phyloP scores from a whole-genome alignment of 2,113 vertebrate genomes.

The Chionodraco myersi region DNA sequence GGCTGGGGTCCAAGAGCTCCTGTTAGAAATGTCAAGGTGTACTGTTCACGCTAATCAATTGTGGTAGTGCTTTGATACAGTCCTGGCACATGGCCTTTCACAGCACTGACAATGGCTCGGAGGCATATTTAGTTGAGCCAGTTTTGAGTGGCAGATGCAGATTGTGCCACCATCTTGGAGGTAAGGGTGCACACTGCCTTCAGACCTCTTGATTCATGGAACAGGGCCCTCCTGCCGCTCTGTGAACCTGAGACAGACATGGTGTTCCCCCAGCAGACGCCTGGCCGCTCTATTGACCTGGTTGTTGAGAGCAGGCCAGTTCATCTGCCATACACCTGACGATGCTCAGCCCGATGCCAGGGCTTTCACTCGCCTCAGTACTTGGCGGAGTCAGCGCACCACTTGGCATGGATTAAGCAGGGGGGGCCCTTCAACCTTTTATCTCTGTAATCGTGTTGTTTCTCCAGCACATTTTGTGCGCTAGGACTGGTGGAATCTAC shows the following conservation, averaged over 20 bases:
- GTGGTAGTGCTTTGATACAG: not conserved
- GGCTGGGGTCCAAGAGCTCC: no score
- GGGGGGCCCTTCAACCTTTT: not conserved
- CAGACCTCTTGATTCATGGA: not conserved
- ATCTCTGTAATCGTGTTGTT: not conserved
- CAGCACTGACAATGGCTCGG: not conserved
- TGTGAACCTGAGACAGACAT: no score
- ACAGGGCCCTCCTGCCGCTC: no score
- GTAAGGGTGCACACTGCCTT: not conserved
- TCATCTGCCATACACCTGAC: no score
- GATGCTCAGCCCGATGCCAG: no score
- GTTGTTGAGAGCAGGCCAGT: no score
- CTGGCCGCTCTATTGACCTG: no score
- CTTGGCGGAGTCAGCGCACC: no score
- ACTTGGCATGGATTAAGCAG: not conserved
- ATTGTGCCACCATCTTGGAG: not conserved
- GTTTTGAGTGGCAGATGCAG: not conserved
- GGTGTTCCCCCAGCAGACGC: no score
- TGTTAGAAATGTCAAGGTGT: no score
- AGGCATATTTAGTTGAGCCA: not conserved
- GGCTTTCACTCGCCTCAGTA: no score
- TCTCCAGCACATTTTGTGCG: not conserved
- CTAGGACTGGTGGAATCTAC: not conserved
- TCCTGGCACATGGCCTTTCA: not conserved
- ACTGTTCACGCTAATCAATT: not conserved